Conservation (phyloP, 2,797 vertebrate species). For the Eulemur rubriventer region DNA sequence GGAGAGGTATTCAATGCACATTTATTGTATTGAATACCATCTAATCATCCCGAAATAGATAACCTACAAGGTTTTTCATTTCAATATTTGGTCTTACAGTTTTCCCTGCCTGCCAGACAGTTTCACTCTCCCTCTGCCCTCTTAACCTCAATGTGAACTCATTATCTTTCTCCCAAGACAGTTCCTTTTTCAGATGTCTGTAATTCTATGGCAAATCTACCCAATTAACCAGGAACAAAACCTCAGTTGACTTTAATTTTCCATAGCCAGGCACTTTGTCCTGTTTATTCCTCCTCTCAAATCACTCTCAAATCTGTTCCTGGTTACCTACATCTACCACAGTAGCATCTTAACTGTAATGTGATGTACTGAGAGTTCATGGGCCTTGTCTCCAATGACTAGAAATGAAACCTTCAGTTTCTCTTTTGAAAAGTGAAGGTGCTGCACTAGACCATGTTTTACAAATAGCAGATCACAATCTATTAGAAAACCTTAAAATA, state of each 20-base stretch:
- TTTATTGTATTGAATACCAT: neutral
- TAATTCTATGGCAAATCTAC: neutral
- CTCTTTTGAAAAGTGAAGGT: constrained; percentile 25
- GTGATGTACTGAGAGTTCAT: neutral
- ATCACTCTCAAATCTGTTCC: neutral
- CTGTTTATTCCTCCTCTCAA: neutral
- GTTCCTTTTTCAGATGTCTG: neutral
- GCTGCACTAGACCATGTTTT: neutral
- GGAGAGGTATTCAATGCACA: neutral
- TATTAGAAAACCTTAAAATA: constrained; percentile 35
- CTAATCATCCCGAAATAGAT: neutral
- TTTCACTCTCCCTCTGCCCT: neutral
- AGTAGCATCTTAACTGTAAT: neutral
- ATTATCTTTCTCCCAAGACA: neutral
- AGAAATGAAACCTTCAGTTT: neutral
- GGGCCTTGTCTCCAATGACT: neutral
- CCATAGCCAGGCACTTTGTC: neutral
- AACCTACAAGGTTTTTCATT: neutral
- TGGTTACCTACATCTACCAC: neutral
- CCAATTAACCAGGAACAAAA: neutral
- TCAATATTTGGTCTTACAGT: neutral
- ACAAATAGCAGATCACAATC: neutral
- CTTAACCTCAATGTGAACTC: neutral
- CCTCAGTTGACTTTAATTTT: neutral
- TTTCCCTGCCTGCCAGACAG: neutral